phyloP scores from a whole-genome alignment of 2,113 vertebrate species.

The Atractosteus spatula region DNA sequence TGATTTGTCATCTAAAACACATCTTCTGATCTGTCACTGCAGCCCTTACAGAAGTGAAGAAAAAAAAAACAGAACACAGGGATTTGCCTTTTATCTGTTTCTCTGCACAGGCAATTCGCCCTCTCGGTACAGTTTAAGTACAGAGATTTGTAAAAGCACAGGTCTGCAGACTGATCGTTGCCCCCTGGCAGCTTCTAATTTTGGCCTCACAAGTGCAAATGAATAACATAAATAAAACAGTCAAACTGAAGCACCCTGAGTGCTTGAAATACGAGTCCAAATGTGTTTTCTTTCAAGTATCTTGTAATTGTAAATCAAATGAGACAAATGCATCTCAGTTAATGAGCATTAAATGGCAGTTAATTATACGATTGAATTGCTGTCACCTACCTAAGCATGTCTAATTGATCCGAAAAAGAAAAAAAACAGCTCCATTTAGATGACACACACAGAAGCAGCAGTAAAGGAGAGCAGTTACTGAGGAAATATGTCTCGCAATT shows the following conservation, averaged over 20 bases:
- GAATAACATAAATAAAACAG: conserved; percentile 53
- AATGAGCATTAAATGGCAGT: conserved; percentile 66
- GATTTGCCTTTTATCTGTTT: background rate
- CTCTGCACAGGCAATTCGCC: too few species aligned
- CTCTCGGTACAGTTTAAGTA: too few species aligned
- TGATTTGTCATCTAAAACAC: too few species aligned
- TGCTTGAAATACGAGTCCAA: conserved; percentile 22
- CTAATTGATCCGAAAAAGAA: conserved; percentile 44
- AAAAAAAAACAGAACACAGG: background rate
- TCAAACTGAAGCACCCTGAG: conserved; percentile 38
- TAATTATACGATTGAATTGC: conserved; percentile 72
- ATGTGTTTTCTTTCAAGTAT: conserved; percentile 51
- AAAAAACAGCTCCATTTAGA: conserved; percentile 9
- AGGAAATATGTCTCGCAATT: background rate
- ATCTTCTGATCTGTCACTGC: too few species aligned
- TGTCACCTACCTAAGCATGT: conserved; percentile 61
- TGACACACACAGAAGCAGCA: conserved; percentile 11
- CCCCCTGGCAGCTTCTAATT: background rate
- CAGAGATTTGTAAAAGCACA: too few species aligned
- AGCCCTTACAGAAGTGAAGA: background rate
- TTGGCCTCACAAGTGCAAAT: conserved; percentile 31
- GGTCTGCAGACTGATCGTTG: background rate
- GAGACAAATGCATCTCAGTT: conserved; percentile 60
- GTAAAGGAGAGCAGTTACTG: conserved; percentile 14
- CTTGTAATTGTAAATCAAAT: conserved; percentile 64